Percentiles rank a stretch among this genome's conserved stretches.
phyloP scores from a whole-genome alignment of 2,113 vertebrate genomes.

The mouse (Mus musculus) region DNA sequence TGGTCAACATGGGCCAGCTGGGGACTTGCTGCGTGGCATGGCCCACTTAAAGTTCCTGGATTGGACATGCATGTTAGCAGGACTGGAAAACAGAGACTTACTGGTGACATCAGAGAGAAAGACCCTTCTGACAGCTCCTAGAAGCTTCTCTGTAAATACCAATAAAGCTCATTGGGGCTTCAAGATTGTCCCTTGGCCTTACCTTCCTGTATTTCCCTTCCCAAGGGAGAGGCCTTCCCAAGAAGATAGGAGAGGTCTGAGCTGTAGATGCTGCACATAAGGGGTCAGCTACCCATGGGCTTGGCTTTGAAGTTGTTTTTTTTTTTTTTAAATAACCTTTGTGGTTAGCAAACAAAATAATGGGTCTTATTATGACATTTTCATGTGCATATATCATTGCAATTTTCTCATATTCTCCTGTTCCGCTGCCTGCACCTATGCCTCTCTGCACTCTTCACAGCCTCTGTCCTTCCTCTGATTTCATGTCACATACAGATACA shows the following conservation, averaged over 20 bases:
- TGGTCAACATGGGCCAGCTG: not conserved
- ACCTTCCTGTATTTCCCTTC: not conserved
- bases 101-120: not conserved
- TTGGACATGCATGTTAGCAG: not conserved
- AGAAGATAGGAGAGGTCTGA: not conserved
- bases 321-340: not conserved
- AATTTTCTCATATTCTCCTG: not conserved
- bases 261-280: not conserved
- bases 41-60: no score
- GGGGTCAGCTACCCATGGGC: not conserved
- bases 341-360: not conserved
- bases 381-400: not conserved
- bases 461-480: not conserved
- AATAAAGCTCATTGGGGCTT: not conserved
- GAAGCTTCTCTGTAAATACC: not conserved
- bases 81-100: not conserved
- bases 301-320: not conserved
- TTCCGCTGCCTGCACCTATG: not conserved
- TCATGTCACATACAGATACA: not conserved
- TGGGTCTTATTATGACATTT: not conserved
- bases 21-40: not conserved
- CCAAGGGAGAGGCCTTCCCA: not conserved
- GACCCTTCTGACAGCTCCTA: not conserved
- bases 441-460: not conserved
- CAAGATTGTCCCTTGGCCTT: not conserved